Conservation (phyloP, 2,113 vertebrate genomes). For the Indri indri region DNA sequence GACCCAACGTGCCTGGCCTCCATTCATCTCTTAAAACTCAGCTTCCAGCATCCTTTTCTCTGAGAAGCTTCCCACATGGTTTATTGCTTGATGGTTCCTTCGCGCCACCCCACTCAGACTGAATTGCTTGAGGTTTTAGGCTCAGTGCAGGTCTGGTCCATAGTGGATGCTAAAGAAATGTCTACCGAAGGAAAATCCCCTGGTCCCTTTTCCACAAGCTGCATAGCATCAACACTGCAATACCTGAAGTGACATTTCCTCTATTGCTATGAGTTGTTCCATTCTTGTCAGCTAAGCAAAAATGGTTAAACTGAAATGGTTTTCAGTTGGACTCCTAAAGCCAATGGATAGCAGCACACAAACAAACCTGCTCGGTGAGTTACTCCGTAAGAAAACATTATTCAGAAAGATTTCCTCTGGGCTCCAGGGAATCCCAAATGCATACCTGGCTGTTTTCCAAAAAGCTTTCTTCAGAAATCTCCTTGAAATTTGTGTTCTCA, state of each 20-base stretch:
- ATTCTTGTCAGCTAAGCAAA: slow-evolving; percentile 4
- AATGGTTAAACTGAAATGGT: background rate
- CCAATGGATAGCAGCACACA: background rate
- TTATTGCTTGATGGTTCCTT: background rate
- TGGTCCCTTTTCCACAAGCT: background rate
- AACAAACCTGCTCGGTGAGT: background rate
- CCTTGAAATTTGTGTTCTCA: slow-evolving; percentile 2
- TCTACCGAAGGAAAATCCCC: background rate
- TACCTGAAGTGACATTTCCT: background rate
- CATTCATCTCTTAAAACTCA: background rate
- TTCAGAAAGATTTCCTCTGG: background rate
- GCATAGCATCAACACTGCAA: background rate
- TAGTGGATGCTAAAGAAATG: background rate
- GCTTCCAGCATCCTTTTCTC: background rate
- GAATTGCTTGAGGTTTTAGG: background rate
- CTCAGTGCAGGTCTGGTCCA: background rate
- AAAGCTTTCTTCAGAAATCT: slow-evolving; percentile 17
- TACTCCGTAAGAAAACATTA: background rate
- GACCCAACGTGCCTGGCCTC: too few relatives aligned
- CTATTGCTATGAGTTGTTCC: background rate
- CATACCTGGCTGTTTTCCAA: background rate
- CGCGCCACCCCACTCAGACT: background rate
- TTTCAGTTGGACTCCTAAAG: background rate
- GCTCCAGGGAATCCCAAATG: background rate
- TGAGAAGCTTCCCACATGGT: background rate